A percentile compares a stretch with the other conserved stretches of the same genome.
Evolutionary conservation across 2,888 invertebrate species (phyloP).

Genomic region (Volucella inflata): DNA sequence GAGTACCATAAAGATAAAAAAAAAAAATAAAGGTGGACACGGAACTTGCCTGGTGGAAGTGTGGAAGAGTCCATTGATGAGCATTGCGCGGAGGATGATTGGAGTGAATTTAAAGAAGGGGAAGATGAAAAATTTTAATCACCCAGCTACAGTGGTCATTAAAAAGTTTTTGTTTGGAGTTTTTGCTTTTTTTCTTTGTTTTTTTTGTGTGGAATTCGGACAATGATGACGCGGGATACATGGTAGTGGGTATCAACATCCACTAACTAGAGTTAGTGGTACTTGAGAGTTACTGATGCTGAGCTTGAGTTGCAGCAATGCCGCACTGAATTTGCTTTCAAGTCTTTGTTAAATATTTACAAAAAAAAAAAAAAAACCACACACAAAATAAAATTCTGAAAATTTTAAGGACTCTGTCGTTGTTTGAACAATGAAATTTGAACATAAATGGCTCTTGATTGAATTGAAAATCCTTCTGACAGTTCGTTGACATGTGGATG

Average conservation of each 20-base stretch:
- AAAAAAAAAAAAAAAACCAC: conserved; percentile 10
- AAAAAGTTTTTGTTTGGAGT: conserved; percentile 49
- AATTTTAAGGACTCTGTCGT: conserved; percentile 45
- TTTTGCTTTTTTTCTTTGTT: conserved; percentile 11
- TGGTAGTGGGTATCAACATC: not conserved
- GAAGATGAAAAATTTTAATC: conserved; percentile 63
- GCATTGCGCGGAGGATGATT: not conserved
- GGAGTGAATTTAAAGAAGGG: not conserved
- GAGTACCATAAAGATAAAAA: conserved; percentile 46
- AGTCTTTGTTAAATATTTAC: conserved; percentile 57
- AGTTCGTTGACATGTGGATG: not conserved
- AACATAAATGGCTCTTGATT: conserved; percentile 55
- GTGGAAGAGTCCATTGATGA: conserved; percentile 28
- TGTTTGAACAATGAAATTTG: conserved; percentile 50
- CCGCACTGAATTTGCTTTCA: conserved; percentile 1
- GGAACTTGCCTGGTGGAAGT: conserved; percentile 37
- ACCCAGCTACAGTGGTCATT: conserved; percentile 68
- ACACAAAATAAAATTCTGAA: not conserved
- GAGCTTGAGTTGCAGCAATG: conserved; percentile 26
- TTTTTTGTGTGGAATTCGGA: conserved; percentile 8
- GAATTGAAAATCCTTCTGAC: conserved; percentile 21
- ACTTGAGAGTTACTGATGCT: conserved; percentile 63
- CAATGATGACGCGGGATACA: conserved; percentile 25
- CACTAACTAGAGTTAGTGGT: conserved; percentile 41
- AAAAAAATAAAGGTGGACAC: conserved; percentile 6